Percentiles rank a stretch among this genome's conserved stretches.
phyloP scores from a whole-genome alignment of 2,888 invertebrate genomes.

The Uropetala carovei region DNA sequence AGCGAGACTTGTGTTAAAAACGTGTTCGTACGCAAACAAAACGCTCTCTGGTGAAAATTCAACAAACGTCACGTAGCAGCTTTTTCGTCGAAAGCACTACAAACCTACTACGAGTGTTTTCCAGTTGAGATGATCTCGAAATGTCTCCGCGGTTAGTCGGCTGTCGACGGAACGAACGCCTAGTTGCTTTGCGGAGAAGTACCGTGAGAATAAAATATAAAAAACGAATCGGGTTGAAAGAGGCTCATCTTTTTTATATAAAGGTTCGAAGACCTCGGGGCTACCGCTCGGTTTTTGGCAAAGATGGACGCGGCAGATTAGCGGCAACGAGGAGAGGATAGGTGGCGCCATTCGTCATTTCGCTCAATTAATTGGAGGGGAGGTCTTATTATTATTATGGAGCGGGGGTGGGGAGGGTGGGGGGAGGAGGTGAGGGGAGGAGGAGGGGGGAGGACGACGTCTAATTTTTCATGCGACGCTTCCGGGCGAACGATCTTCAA shows the following conservation, averaged over 20 bases:
- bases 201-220: background rate
- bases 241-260: background rate
- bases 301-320: background rate
- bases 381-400: background rate
- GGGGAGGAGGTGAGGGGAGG: background rate
- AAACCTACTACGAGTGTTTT: too few species aligned
- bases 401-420: background rate
- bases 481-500: constrained; percentile 24
- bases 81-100: too few species aligned
- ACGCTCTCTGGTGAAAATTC: too few species aligned
- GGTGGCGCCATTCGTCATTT: constrained; percentile 40
- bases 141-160: too few species aligned
- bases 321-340: background rate
- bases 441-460: background rate
- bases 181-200: background rate
- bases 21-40: too few species aligned
- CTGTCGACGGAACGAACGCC: too few species aligned
- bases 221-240: too few species aligned
- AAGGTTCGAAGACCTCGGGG: background rate
- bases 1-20: too few species aligned
- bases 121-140: too few species aligned
- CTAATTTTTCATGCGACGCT: constrained; percentile 41
- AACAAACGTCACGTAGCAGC: too few species aligned
- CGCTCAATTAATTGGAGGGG: constrained; percentile 22
- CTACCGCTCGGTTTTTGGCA: background rate